Evolutionary conservation across 2,797 vertebrate genomes (phyloP).

Genomic region (Onychomys leucogaster): DNA sequence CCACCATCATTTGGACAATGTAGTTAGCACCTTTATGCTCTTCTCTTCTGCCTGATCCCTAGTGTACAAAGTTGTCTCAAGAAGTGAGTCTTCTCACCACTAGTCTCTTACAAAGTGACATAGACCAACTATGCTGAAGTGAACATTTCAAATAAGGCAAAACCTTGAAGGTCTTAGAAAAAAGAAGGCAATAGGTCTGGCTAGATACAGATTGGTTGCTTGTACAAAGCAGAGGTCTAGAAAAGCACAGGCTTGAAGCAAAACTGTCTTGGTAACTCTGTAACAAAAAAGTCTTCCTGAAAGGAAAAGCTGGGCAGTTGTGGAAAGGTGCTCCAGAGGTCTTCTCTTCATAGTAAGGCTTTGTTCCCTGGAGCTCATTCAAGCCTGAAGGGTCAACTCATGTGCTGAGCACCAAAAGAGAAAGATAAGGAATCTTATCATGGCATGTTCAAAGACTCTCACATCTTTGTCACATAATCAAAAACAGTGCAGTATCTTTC

Average conservation of each 20-base stretch:
- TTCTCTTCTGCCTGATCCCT: no score
- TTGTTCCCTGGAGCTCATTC: background rate
- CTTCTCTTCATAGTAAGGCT: background rate
- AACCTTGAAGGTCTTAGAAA: background rate
- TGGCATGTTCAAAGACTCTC: background rate
- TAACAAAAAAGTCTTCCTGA: background rate
- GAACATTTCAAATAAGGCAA: background rate
- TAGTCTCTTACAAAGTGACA: background rate
- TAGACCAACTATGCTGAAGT: background rate
- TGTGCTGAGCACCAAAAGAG: background rate
- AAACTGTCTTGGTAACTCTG: background rate
- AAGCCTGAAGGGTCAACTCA: background rate
- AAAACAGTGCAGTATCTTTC: background rate
- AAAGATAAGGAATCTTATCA: background rate
- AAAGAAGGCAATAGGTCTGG: background rate
- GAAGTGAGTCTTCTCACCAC: background rate
- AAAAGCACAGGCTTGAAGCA: background rate
- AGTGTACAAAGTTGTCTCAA: no score
- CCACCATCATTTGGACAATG: no score
- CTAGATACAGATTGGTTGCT: background rate
- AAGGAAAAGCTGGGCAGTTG: background rate
- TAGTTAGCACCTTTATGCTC: no score
- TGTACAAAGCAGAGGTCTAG: background rate
- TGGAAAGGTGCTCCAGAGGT: background rate
- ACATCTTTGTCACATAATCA: background rate